These are phyloP conservation scores for Takifugu ocellatus DNA, from an alignment of 2,797 vertebrate species.

Conservation along the genomic window DNA sequence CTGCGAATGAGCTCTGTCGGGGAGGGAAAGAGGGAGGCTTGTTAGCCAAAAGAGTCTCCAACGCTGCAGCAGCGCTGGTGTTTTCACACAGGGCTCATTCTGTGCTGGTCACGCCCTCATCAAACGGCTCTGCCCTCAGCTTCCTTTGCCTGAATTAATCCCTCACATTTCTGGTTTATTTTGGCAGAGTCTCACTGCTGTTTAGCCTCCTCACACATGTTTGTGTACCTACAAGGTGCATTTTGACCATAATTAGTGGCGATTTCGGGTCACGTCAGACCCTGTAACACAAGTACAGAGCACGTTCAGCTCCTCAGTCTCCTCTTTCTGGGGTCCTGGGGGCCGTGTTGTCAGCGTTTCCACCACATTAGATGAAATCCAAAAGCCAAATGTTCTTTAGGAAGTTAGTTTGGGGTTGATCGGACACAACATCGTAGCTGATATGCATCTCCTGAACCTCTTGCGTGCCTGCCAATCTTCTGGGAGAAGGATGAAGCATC, in stretches of 20 bases:
- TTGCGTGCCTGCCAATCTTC: constrained; percentile 4
- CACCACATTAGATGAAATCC: background rate
- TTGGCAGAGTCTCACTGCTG: constrained; percentile 43
- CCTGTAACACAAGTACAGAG: constrained; percentile 1
- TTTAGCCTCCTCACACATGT: constrained; percentile 46
- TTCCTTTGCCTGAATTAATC: constrained; percentile 50
- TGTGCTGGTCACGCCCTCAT: constrained; percentile 50
- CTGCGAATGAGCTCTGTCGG: constrained; percentile 6
- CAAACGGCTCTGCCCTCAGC: constrained; percentile 35
- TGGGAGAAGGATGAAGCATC: background rate
- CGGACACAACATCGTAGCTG: no score
- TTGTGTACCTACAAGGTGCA: constrained; percentile 17
- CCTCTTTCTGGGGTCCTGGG: no score
- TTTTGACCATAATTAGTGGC: constrained; percentile 47
- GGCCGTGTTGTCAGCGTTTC: background rate
- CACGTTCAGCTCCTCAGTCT: no score
- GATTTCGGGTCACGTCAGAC: constrained; percentile 50
- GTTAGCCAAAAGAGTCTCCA: constrained; percentile 40
- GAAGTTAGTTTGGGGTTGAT: no score
- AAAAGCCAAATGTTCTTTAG: no score
- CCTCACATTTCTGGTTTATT: constrained; percentile 57
- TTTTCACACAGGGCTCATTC: constrained; percentile 46
- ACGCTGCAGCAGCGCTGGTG: background rate
- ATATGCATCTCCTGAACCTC: no score
- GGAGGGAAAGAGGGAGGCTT: constrained; percentile 25